Evolutionary conservation across 1,140 invertebrate genomes (phyloP).

Genomic region (Diorhabda elongata): DNA sequence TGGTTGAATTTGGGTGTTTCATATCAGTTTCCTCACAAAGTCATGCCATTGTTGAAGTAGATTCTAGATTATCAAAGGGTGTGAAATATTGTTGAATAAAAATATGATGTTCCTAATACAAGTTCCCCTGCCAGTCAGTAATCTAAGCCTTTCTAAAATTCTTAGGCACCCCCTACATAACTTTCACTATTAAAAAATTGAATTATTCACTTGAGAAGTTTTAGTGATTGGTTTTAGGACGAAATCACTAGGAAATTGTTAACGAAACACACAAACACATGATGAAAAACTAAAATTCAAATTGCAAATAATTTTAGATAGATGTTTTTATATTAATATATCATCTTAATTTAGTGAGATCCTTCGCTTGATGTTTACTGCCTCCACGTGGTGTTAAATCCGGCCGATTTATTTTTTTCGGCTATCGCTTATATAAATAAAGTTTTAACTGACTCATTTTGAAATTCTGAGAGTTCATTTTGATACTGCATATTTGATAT

Average conservation of each 20-base stretch:
- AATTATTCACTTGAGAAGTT: slow-evolving; percentile 34
- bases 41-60: slow-evolving; percentile 7
- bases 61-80: too few relatives aligned
- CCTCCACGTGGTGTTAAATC: slow-evolving; percentile 6
- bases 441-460: slow-evolving; percentile 13
- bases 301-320: slow-evolving; percentile 21
- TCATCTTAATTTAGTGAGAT: background rate
- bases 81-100: too few relatives aligned
- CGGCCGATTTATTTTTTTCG: slow-evolving; percentile 4
- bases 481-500: slow-evolving; percentile 26
- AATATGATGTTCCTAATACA: too few relatives aligned
- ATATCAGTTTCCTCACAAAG: slow-evolving; percentile 15
- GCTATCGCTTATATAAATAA: background rate
- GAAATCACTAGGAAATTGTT: slow-evolving; percentile 38
- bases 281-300: slow-evolving; percentile 36
- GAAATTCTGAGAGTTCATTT: slow-evolving; percentile 20
- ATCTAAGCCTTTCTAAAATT: slow-evolving; percentile 9
- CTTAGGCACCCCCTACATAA: slow-evolving; percentile 22
- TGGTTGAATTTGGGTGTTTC: slow-evolving; percentile 10
- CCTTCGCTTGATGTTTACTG: background rate
- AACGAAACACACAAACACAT: slow-evolving; percentile 34
- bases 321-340: background rate
- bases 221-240: slow-evolving; percentile 33
- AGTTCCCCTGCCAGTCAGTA: too few relatives aligned
- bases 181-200: slow-evolving; percentile 29